Base-by-base conservation (phyloP, 1,140 invertebrate genomes). In the Temnothorax curvispinosus region DNA sequence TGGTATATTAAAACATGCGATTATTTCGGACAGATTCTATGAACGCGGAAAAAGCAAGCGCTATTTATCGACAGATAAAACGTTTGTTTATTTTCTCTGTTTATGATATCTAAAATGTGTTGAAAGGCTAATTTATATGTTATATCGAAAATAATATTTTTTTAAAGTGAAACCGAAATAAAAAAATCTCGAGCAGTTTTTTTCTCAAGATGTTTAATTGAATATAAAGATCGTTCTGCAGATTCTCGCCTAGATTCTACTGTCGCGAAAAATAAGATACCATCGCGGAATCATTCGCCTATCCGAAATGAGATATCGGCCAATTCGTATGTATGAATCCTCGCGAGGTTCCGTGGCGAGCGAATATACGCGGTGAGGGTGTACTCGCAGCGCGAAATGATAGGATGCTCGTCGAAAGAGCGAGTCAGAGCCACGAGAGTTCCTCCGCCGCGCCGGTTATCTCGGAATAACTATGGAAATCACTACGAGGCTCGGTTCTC, bases 391-490 rank as follows among this genome's bases (percentile, higher is more conserved):
- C n/a, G 78, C 88, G 78, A 91, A 91, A 91, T 91, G 91, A 91
- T 91, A 91, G 91, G 90, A 91, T 91, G 72, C 90, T 64, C 69
- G 85, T 85, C 77, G 85, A 89, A 85, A 84, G 77, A 85, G 56
- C 84, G 81, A 65, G 60, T 52, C 41, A 32, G 62, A 60, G 65
- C 85, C 88, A 87, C 87, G 80, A 91, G 77, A 64, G 87, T 87
- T 85, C 78, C 87, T 89, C 87, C 88, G 85, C 86, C 87, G 88
- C 88, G 85, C 86, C 87, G 88, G 88, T 89, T 93, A 92, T 92
- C 90, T 92, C 86, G 91, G 65, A 93, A 93, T 93, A 93, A 93
- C 93, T 93, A 93, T 93, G 93, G 92, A 93, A 93, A 93, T 93
- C 92, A 87, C 86, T 87, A 87, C 72, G 87, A 90, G 88, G 84